These are phyloP conservation scores for Drepana falcataria DNA, from an alignment of 2,888 invertebrate species.

Conservation along the genomic window DNA sequence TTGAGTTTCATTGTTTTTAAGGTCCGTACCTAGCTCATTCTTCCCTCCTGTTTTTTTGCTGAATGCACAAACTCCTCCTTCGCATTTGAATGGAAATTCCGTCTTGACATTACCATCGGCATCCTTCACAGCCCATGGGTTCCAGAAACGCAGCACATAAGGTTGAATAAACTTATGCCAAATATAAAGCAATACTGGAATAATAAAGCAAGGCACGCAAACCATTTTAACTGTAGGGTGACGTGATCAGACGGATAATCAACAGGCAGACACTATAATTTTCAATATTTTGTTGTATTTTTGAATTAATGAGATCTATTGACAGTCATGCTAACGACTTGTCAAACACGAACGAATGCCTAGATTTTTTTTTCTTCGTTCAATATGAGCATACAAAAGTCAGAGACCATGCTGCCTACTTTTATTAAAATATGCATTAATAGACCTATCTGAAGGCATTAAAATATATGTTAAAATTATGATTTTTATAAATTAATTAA, in stretches of 20 bases:
- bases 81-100: slow-evolving; percentile 80
- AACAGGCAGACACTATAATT: not conserved
- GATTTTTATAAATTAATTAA: too few species aligned
- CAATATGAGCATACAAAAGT: too few species aligned
- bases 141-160: slow-evolving; percentile 88
- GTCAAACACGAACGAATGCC: too few species aligned
- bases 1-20: slow-evolving; percentile 15
- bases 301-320: too few species aligned
- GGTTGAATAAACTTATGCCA: slow-evolving; percentile 93
- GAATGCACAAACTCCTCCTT: slow-evolving; percentile 76
- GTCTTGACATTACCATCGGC: slow-evolving; percentile 79
- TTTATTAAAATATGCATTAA: too few species aligned
- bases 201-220: slow-evolving; percentile 91
- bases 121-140: slow-evolving; percentile 85
- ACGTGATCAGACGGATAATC: too few species aligned
- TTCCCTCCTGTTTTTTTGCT: slow-evolving; percentile 34
- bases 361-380: too few species aligned
- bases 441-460: too few species aligned
- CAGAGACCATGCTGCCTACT: too few species aligned
- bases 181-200: slow-evolving; percentile 88
- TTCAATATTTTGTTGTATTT: too few species aligned
- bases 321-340: too few species aligned
- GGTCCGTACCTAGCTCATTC: slow-evolving; percentile 21
- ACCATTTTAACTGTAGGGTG: slow-evolving; percentile 77
- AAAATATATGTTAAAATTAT: too few species aligned